Percentiles rank a stretch among this genome's conserved stretches.
These are phyloP conservation scores for Chorisops tibialis DNA, from an alignment of 2,888 invertebrate species.

Conservation along the genomic window DNA sequence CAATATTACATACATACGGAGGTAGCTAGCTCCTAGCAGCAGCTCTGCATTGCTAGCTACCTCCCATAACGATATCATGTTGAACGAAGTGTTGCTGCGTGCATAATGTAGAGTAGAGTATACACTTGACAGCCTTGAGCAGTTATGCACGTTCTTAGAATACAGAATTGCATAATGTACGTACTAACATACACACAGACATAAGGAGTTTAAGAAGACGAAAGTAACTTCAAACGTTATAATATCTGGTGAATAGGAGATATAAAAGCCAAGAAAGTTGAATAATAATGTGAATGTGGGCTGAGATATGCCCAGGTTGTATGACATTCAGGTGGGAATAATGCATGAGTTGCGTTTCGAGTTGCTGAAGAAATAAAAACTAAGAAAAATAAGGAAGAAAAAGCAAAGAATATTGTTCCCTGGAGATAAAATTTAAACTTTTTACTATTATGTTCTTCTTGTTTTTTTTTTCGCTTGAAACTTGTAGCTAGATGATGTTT, in stretches of 20 bases:
- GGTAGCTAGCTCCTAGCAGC: too few relatives aligned
- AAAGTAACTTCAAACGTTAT: neutral
- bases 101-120: neutral
- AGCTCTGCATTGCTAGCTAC: too few relatives aligned
- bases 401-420: constrained; percentile 2
- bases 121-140: constrained; percentile 23
- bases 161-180: constrained; percentile 18
- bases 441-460: neutral
- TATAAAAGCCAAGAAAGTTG: constrained; percentile 18
- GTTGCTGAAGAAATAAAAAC: constrained; percentile 9
- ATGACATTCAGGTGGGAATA: constrained; percentile 10
- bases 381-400: constrained; percentile 10
- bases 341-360: constrained; percentile 15
- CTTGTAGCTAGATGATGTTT: too few relatives aligned
- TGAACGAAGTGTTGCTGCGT: neutral
- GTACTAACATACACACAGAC: neutral
- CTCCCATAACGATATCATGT: too few relatives aligned
- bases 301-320: neutral
- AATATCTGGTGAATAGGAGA: neutral
- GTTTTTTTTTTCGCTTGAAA: neutral
- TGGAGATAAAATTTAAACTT: constrained; percentile 13
- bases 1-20: too few relatives aligned
- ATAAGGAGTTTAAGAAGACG: neutral
- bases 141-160: constrained; percentile 21
- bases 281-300: constrained; percentile 8